Percentiles rank a stretch among this genome's conserved stretches.
Conservation (phyloP, 2,113 vertebrate genomes). For the Balaeniceps rex region DNA sequence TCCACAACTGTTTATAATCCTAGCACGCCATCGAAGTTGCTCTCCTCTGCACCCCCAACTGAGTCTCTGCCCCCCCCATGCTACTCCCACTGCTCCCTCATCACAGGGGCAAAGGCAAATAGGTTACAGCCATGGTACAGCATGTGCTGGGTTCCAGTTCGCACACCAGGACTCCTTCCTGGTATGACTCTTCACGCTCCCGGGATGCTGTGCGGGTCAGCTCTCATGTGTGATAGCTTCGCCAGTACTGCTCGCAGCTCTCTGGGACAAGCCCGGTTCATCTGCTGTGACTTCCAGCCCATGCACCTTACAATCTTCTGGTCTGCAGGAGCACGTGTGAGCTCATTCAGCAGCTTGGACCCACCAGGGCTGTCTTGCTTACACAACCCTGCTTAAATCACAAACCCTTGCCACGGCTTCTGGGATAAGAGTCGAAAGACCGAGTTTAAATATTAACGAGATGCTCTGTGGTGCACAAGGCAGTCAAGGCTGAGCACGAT, state of each 20-base stretch:
- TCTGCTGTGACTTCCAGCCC: neutral
- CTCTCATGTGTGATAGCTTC: neutral
- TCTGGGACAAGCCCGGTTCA: neutral
- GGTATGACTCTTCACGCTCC: neutral
- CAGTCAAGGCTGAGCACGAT: neutral
- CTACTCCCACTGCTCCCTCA: neutral
- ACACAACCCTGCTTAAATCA: neutral
- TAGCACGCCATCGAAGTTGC: neutral
- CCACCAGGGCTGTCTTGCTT: neutral
- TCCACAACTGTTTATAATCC: neutral
- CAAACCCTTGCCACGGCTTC: neutral
- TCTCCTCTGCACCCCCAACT: neutral
- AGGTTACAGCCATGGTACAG: neutral
- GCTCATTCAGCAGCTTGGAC: neutral
- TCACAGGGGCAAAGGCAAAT: neutral
- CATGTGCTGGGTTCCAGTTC: neutral
- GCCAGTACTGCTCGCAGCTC: neutral
- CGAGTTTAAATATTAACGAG: constrained; percentile 42
- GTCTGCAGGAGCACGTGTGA: rapidly evolving
- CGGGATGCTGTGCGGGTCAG: neutral
- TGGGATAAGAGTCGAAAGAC: neutral
- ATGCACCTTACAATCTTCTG: rapidly evolving
- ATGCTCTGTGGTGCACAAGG: neutral
- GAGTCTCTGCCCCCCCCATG: neutral
- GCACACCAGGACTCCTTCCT: neutral